Conservation (phyloP, 30 jellyfish, hydroid and myxozoan species). For the Hydra vulgaris region DNA sequence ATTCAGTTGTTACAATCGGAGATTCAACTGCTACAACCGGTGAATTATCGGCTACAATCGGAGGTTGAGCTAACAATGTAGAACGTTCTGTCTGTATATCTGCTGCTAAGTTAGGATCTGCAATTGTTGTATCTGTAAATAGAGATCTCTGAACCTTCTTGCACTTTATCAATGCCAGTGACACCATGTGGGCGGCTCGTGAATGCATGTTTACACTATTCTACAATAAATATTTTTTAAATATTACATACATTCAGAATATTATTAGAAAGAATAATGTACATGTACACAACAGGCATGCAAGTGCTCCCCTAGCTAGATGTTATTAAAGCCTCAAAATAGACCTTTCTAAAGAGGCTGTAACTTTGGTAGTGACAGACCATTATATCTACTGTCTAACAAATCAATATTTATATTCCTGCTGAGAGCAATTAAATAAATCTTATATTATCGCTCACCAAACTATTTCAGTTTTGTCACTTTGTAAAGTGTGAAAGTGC, state of each 20-base stretch:
- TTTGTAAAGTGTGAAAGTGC: neutral
- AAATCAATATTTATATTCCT: neutral
- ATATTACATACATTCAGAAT: neutral
- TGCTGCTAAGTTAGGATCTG: neutral
- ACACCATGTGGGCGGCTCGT: neutral
- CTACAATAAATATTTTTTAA: neutral
- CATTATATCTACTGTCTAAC: neutral
- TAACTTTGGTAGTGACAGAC: neutral
- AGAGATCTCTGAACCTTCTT: neutral
- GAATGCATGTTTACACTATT: neutral
- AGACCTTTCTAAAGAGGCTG: neutral
- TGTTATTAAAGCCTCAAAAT: neutral
- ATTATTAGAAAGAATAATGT: neutral
- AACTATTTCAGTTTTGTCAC: neutral
- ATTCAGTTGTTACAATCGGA: neutral
- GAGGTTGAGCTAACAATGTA: neutral
- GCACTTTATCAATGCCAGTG: neutral
- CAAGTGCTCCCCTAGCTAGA: neutral
- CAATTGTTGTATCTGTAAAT: neutral
- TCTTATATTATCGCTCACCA: neutral
- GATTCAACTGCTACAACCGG: neutral
- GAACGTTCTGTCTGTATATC: neutral
- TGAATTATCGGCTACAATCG: neutral
- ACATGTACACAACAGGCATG: neutral
- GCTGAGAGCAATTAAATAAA: neutral